Percentiles rank a stretch among this genome's conserved stretches.
Conservation (phyloP, 2,113 vertebrate species). For the Orthochromis indermauri region DNA sequence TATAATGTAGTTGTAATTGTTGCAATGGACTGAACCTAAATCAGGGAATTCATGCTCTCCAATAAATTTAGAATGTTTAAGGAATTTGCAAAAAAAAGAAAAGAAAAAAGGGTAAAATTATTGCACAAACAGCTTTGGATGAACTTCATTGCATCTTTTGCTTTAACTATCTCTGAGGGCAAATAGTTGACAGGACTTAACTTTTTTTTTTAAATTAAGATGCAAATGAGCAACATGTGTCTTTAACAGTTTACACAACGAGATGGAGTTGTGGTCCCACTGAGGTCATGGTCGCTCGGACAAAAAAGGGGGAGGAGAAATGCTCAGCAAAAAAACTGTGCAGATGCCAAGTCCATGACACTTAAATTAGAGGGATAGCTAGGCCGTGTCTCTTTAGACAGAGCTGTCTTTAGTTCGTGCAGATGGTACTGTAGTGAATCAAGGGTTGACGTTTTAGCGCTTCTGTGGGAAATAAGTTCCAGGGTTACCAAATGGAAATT, state of each 20-base stretch:
- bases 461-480: not conserved
- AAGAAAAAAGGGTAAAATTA: not conserved
- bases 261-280: conserved; percentile 5
- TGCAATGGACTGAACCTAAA: not conserved
- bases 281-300: conserved; percentile 42
- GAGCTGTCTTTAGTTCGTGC: not conserved
- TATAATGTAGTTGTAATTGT: not conserved
- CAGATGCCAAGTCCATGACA: conserved; percentile 50
- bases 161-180: not conserved
- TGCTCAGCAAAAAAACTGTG: conserved; percentile 23
- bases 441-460: not conserved
- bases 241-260: not conserved
- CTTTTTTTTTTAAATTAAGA: not conserved
- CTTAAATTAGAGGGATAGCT: conserved; percentile 57
- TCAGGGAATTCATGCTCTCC: not conserved
- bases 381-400: conserved; percentile 25
- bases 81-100: not conserved
- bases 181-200: not conserved
- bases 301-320: conserved; percentile 56
- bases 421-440: not conserved
- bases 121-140: not conserved
- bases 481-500: not conserved
- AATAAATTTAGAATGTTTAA: not conserved
- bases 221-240: conserved; percentile 6
- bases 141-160: not conserved